Conservation (phyloP, 2,113 vertebrate species). For the Thymallus thymallus region DNA sequence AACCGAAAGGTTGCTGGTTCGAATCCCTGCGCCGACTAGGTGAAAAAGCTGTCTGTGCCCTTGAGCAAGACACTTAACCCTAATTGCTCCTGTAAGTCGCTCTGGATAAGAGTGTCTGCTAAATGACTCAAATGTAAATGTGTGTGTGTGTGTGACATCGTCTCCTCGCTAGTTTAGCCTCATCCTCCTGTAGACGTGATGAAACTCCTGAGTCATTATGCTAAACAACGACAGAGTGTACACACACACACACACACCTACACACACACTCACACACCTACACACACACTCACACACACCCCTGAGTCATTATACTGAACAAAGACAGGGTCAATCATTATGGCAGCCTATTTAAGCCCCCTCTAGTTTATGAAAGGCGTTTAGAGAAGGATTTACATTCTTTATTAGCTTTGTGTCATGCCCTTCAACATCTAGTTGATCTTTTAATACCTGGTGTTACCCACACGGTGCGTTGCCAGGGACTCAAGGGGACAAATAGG, state of each 20-base stretch:
- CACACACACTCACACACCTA: too few species aligned
- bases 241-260: background rate
- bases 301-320: background rate
- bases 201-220: background rate
- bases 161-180: background rate
- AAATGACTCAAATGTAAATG: background rate
- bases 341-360: background rate
- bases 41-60: too few species aligned
- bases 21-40: too few species aligned
- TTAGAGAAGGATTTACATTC: slow-evolving; percentile 7
- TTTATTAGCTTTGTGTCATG: slow-evolving; percentile 6
- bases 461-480: background rate
- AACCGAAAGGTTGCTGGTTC: too few species aligned
- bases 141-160: background rate
- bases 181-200: background rate
- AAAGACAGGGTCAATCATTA: background rate
- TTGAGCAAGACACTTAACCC: too few species aligned
- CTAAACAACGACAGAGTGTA: background rate
- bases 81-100: too few species aligned
- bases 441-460: slow-evolving; percentile 1
- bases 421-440: background rate
- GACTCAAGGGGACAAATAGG: background rate
- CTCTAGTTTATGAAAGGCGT: background rate
- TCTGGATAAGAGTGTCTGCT: background rate
- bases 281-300: background rate